These are phyloP conservation scores for Tragelaphus scriptus DNA, from an alignment of 2,113 vertebrate genomes.

Conservation along the genomic window DNA sequence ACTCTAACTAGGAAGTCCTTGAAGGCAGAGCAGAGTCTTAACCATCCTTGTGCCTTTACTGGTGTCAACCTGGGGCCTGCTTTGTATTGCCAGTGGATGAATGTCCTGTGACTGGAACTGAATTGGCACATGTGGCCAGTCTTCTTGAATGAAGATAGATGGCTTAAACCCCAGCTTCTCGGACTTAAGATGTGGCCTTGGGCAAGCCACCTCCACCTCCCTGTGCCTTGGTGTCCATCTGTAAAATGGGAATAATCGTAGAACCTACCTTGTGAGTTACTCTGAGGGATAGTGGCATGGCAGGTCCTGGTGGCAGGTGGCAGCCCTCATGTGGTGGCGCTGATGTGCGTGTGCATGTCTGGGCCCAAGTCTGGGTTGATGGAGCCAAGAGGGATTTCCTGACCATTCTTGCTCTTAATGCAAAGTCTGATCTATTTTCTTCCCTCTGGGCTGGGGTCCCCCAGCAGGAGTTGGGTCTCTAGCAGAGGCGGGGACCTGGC, in stretches of 20 bases:
- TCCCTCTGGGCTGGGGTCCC: background rate
- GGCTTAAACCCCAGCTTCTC: background rate
- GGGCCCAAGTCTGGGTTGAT: background rate
- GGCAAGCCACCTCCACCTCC: background rate
- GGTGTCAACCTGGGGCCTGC: background rate
- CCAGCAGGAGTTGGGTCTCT: background rate
- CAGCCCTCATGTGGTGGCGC: background rate
- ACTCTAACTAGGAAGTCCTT: background rate
- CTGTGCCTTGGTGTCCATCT: background rate
- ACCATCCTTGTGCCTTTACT: background rate
- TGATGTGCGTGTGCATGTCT: background rate
- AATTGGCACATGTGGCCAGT: background rate
- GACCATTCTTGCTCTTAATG: background rate
- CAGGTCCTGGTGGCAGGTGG: background rate
- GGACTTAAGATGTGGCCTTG: background rate
- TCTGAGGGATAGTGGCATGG: fast-evolving
- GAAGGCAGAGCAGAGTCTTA: background rate
- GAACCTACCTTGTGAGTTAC: background rate
- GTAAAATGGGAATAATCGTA: background rate
- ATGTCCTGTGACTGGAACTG: background rate
- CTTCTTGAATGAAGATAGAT: background rate
- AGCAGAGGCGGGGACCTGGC: background rate
- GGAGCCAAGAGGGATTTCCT: background rate
- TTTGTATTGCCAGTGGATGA: background rate
- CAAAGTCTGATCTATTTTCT: background rate